phyloP scores from a whole-genome alignment of 2,888 invertebrate genomes.

The Muscina levida region DNA sequence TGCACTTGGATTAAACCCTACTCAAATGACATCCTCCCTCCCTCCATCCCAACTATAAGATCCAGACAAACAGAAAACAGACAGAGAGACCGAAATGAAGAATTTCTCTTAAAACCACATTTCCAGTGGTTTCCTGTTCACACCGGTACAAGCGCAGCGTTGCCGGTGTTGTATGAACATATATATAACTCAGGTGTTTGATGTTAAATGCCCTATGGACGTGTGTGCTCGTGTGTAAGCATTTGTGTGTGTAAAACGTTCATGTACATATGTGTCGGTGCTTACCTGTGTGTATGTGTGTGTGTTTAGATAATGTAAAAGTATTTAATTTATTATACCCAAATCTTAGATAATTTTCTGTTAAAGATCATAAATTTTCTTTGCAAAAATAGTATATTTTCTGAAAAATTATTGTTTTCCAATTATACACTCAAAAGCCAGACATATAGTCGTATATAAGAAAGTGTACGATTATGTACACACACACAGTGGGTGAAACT shows the following conservation, averaged over 20 bases:
- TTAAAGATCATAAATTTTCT: constrained; percentile 38
- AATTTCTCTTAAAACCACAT: too few relatives aligned
- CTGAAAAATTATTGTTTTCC: constrained; percentile 34
- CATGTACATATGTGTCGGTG: not conserved
- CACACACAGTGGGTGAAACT: too few relatives aligned
- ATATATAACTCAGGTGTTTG: constrained; percentile 36
- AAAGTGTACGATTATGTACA: too few relatives aligned
- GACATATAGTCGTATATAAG: not conserved
- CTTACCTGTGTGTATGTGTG: not conserved
- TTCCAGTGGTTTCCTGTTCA: not conserved
- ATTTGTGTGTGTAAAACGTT: not conserved
- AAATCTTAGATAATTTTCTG: constrained; percentile 39
- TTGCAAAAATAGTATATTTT: constrained; percentile 28
- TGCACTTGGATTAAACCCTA: constrained; percentile 23
- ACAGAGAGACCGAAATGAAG: too few relatives aligned
- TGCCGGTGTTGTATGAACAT: not conserved
- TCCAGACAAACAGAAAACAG: not conserved
- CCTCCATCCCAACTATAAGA: too few relatives aligned
- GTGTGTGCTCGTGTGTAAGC: not conserved
- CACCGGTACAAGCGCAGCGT: too few relatives aligned
- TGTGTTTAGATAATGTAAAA: not conserved
- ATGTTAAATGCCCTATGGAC: constrained; percentile 16
- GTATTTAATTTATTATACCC: constrained; percentile 35
- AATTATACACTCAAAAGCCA: constrained; percentile 8
- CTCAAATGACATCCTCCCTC: not conserved